These are phyloP conservation scores for Protonemura montana DNA, from an alignment of 2,888 invertebrate genomes.

Conservation along the genomic window DNA sequence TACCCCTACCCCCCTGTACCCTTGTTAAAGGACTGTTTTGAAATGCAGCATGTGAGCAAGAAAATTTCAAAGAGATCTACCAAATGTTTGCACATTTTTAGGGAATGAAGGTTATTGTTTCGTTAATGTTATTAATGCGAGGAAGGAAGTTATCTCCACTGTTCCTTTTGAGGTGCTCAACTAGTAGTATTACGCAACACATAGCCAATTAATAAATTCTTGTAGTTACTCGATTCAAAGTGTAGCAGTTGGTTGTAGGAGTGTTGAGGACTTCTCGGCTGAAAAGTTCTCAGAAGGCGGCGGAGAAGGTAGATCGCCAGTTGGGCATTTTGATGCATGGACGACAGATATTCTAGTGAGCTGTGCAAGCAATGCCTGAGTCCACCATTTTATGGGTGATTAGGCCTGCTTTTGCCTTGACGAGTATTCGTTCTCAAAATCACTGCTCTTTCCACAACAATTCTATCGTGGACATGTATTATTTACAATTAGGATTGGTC, in stretches of 20 bases:
- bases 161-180: conserved; percentile 46
- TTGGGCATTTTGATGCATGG: neutral
- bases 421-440: neutral
- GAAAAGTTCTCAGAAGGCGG: too few relatives aligned
- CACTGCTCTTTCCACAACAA: neutral
- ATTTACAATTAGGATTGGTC: neutral
- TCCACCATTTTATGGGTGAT: neutral
- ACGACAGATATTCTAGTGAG: neutral
- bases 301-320: neutral
- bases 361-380: neutral
- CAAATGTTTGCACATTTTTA: neutral
- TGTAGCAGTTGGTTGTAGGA: neutral
- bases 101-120: conserved; percentile 13
- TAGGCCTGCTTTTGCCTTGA: neutral
- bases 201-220: neutral
- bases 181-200: conserved; percentile 36
- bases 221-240: neutral
- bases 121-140: conserved; percentile 32
- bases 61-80: neutral
- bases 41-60: neutral
- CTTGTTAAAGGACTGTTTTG: neutral
- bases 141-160: conserved; percentile 39
- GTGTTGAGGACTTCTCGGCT: neutral
- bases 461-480: neutral
- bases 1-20: neutral